Conservation (phyloP, 2,113 vertebrate species). For the Gambusia affinis region DNA sequence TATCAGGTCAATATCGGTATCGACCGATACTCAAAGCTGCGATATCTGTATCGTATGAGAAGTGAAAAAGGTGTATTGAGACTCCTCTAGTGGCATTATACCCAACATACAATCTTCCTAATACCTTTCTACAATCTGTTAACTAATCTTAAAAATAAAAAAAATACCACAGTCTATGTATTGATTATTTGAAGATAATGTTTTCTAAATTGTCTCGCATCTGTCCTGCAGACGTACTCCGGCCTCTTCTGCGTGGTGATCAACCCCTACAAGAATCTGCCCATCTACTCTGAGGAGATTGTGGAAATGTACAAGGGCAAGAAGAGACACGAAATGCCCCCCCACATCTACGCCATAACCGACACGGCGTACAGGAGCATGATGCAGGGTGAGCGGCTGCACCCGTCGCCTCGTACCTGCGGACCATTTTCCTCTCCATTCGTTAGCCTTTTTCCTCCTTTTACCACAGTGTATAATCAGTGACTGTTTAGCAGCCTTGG, state of each 20-base stretch:
- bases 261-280: constrained; percentile 99
- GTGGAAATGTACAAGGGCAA: constrained; percentile 99
- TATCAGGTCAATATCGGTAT: no score
- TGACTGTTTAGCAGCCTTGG: background rate
- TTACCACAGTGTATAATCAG: background rate
- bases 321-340: constrained; percentile 98
- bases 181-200: background rate
- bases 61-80: no score
- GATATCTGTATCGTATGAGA: no score
- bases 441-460: background rate
- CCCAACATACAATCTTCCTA: background rate
- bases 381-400: constrained; percentile 92
- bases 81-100: no score
- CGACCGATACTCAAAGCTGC: no score
- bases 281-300: constrained; percentile 98
- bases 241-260: constrained; percentile 99
- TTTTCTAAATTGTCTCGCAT: constrained; percentile 8
- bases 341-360: constrained; percentile 98
- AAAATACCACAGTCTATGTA: background rate
- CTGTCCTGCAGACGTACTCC: constrained; percentile 90
- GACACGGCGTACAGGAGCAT: constrained; percentile 98
- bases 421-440: background rate
- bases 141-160: background rate
- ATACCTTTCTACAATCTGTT: background rate
- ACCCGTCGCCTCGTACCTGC: background rate